Evolutionary conservation across 2,888 invertebrate genomes (phyloP), one percentile per base, ranked within the genome.

Genomic region (Tyria jacobaeae): DNA sequence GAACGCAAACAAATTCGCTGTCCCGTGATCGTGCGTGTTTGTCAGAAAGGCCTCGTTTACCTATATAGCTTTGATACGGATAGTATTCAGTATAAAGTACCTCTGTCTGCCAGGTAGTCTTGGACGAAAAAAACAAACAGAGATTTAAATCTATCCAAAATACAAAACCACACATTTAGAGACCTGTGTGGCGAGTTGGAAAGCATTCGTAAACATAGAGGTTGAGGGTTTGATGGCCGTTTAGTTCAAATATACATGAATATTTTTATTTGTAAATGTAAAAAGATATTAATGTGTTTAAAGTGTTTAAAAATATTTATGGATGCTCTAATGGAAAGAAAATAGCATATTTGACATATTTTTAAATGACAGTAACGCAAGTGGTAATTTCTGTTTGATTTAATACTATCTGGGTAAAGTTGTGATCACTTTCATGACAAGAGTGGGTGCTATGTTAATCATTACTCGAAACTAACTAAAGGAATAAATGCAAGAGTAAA

Each of bases 1-100:
- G 25, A 25, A 34, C 21, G 57, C 56, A 71, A 71, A 71, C 48
- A 66, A 52, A 27, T 21, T 34, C 57, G 48, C 9, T 63, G 47
- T 44, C 21, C 57, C 34, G 15, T 34, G 55, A 48, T 35, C 44
- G 24, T 58, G 50, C 24, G 17, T 58, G 54, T 62, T 54, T 62
- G 54, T 58, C 44, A 25, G 56, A 56, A 44, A 7, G 25, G 21
- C 9, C 31, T 56, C 48, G 61, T 57, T 39, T 56, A 47, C 35
- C 60, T 55, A 41, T 39, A 44, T 41, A 31, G 56, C 61, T 61
- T 56, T 56, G 55, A 44, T 44, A 51, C 25, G 39, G 27, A 54
- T 52, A 10, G 25, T 15, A 54, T 34, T 35, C 10, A 27, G 39
- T 31, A 47, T 24, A 6, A 4, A 3, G 4, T 31, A 3, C 27